Base-by-base conservation (phyloP, 64 coral and sea anemone species). In the Stichodactyla mertensii region DNA sequence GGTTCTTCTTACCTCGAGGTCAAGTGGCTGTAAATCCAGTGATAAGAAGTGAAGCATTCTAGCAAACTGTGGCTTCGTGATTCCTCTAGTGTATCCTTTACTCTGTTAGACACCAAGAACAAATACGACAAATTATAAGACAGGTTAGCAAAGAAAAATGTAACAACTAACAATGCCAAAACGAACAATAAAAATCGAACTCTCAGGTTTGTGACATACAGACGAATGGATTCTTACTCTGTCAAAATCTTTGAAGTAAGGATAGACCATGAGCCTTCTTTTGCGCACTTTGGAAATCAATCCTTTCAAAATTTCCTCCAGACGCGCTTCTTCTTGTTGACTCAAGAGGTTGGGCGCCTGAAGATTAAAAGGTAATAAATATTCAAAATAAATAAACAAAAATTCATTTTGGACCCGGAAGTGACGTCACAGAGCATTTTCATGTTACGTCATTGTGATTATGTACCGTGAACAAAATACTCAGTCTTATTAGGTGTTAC, bases 191-290 rank as follows among this genome's bases (percentile, higher is more conserved):
- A 8, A 58, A 36, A 36, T 36, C 31, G 31, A 36, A 36, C 31
- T 36, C 31, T 36, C 31, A 36, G 31, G 31, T n/a, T 36, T 36
- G 12, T n/a, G 4, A 66, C 12, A 9, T 18, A 51, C 10, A 80
- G 8, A 22, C 16, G 0, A 79, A 51, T 16, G 19, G 26, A 6
- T 51, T 83, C 87, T 85, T 92, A 98, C 96, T 55, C 96, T 92
- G 77, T 98, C 96, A 85, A 92, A 98, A 55, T 98, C 96, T 87
- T 98, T 98, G 90, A 98, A 98, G 86, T 95, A 98, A 84, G 96
- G 96, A 86, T 95, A 98, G 16, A 90, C 93, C 96, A 98, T 98
- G 4, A 98, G 64, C 66, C 96, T 87, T 62, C 96, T 87, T 58
- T 94, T 98, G 10, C 93, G 90, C 10, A 98, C 96, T 87, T 92